Base-by-base conservation (phyloP, 1,140 invertebrate species). In the Trichomalopsis sarcophagae region DNA sequence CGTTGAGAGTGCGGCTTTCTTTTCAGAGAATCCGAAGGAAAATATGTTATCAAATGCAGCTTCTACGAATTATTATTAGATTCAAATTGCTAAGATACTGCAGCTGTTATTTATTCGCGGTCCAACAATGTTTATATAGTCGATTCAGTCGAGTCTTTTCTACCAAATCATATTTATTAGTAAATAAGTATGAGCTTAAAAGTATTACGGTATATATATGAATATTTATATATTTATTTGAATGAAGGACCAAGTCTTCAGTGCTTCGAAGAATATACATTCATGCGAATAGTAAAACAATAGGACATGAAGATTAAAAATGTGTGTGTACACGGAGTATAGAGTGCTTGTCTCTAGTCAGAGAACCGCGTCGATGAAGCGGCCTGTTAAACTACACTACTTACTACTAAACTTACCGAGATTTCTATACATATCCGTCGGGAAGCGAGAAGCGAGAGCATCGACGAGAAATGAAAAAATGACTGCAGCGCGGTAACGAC, bases 291-390 rank as follows among this genome's bases (percentile, higher is more conserved):
- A 36, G 23, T 68, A 50, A 81, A 36, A 33, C 23, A 47, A 1
- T 50, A 62, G 13, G 11, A 17, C 33, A 33, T 4, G 11, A 74
- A 5, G 23, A 77, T 77, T 33, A 77, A 68, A 83, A 83, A 17
- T 13, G 66, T 33, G 73, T 23, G 47, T 84, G 44, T 50, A 78
- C n/a, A 73, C 13, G 36, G 21, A 21, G 33, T 30, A 47, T 17
- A 21, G n/a, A 80, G 78, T 75, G 50, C 79, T 77, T 50, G 27
- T 82, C 75, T 86, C 84, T 86, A 86, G 80, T 86, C 84, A 82
- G 66, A 78, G 79, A 77, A 81, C 47, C 84, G 84, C 73, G 71
- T n/a, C 17, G 50, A 73, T 40, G 40, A 73, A 40, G 66, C 66
- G 68, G 66, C 36, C 40, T 50, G 47, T 80, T 36, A 23, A 11